phyloP scores from a whole-genome alignment of 2,113 vertebrate genomes.

The Pseudorhombus dupliciocellatus region DNA sequence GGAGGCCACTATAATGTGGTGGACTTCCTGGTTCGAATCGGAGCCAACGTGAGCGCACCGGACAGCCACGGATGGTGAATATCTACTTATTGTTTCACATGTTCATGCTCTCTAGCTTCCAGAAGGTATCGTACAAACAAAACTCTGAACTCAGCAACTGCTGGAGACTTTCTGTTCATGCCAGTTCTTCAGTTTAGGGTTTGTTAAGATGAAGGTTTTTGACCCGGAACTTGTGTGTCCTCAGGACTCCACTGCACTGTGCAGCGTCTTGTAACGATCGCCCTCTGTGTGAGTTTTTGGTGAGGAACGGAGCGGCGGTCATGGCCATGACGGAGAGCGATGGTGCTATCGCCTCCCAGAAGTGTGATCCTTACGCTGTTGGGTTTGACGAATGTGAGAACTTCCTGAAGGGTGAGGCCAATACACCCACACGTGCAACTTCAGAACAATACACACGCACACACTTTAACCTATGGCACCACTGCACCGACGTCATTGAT shows the following conservation, averaged over 20 bases:
- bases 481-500: background rate
- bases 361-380: conserved; percentile 88
- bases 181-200: background rate
- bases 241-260: conserved; percentile 91
- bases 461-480: background rate
- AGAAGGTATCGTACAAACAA: no score
- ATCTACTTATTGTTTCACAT: background rate
- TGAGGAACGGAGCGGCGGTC: conserved; percentile 87
- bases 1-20: conserved; percentile 88
- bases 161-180: background rate
- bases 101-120: background rate
- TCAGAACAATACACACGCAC: background rate
- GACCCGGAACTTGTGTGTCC: background rate
- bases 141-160: background rate
- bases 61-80: conserved; percentile 93
- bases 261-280: conserved; percentile 92
- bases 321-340: conserved; percentile 89
- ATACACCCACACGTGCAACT: background rate
- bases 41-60: conserved; percentile 88
- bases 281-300: conserved; percentile 85
- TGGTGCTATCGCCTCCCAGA: conserved; percentile 85
- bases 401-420: conserved; percentile 84
- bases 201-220: background rate
- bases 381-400: conserved; percentile 85
- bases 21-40: conserved; percentile 86